Conservation (phyloP, 92 coral and sea anemone species). For the Phenganax subtilis region DNA sequence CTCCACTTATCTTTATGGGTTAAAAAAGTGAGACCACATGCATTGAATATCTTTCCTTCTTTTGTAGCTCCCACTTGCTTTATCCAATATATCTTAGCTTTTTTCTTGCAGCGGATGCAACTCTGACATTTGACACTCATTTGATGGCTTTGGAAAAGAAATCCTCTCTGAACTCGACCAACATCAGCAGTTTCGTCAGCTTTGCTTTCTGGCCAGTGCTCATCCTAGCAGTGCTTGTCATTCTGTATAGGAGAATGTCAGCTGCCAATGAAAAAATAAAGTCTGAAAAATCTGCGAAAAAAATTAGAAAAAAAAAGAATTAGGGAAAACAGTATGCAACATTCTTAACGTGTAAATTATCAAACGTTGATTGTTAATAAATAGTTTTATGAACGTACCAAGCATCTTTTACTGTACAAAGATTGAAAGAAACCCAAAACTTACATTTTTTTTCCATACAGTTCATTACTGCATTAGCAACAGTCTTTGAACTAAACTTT, state of each 20-base stretch:
- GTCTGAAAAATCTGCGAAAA: conserved; percentile 17
- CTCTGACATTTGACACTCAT: conserved; percentile 79
- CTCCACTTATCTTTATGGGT: too few species aligned
- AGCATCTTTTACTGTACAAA: not conserved
- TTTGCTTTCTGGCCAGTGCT: conserved; percentile 29
- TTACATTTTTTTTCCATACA: too few species aligned
- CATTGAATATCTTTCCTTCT: not conserved
- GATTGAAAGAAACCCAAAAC: too few species aligned
- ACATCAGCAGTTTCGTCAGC: not conserved
- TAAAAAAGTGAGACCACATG: not conserved
- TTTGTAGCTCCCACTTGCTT: not conserved
- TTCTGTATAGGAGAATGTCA: conserved; percentile 10
- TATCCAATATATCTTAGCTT: not conserved
- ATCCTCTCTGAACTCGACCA: conserved; percentile 4
- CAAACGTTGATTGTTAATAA: not conserved
- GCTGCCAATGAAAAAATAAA: conserved; percentile 23
- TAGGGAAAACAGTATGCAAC: not conserved
- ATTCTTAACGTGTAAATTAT: not conserved
- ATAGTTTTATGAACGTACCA: not conserved
- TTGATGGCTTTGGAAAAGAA: conserved; percentile 60
- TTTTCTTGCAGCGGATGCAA: conserved; percentile 63
- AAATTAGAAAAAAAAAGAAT: conserved; percentile 18
- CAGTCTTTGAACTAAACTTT: too few species aligned
- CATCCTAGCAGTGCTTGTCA: not conserved
- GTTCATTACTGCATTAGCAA: too few species aligned